These are phyloP conservation scores for Grus americana DNA, from an alignment of 2,113 vertebrate genomes.

Conservation along the genomic window DNA sequence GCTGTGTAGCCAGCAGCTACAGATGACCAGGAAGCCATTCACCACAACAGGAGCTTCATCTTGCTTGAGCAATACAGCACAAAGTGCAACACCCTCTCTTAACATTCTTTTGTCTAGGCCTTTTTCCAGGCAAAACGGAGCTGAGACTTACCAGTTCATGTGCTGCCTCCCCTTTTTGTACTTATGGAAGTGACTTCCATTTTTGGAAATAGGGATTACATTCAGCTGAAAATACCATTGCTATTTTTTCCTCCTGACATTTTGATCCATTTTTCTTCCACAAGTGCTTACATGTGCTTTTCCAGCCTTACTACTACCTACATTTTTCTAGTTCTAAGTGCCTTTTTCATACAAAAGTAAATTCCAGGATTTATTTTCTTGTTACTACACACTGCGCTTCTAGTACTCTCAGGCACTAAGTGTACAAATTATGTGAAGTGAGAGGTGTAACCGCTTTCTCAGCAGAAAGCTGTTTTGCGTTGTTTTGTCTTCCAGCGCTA, in stretches of 20 bases:
- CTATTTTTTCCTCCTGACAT: neutral
- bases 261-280: neutral
- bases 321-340: neutral
- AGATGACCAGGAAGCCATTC: neutral
- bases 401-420: neutral
- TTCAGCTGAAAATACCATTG: neutral
- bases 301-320: neutral
- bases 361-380: neutral
- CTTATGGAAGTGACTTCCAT: neutral
- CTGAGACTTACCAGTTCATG: neutral
- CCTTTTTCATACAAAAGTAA: neutral
- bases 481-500: neutral
- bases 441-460: neutral
- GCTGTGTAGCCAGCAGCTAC: neutral
- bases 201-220: neutral
- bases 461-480: neutral
- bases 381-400: neutral
- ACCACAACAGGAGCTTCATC: neutral
- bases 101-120: neutral
- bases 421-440: neutral
- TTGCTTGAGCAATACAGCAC: neutral
- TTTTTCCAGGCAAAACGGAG: neutral
- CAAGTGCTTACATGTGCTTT: neutral
- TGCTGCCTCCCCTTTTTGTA: neutral
- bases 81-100: neutral